Evolutionary conservation across 2,888 invertebrate genomes (phyloP).

Genomic region (Drosophila quinaria): DNA sequence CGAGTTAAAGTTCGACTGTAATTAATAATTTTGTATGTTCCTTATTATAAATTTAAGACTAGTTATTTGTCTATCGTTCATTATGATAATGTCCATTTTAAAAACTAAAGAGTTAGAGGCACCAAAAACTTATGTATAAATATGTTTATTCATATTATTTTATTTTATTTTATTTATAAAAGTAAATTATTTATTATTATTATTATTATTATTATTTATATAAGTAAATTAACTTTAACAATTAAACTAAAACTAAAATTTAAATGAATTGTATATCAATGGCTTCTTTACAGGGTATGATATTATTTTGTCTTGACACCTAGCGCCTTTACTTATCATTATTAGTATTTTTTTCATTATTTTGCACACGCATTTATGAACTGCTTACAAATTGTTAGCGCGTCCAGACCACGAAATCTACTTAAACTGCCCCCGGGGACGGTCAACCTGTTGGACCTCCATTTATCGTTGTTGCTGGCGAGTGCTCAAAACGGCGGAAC

Average conservation of each 20-base stretch:
- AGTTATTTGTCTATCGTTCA: neutral
- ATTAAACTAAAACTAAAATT: no score
- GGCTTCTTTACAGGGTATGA: neutral
- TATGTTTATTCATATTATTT: neutral
- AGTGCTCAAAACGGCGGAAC: slow-evolving; percentile 71
- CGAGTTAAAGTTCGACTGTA: no score
- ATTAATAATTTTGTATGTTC: no score
- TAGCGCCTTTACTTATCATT: slow-evolving; percentile 6
- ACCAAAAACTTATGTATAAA: neutral
- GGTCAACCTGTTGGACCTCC: slow-evolving; percentile 66
- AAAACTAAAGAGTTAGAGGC: neutral
- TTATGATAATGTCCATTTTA: neutral
- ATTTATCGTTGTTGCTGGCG: slow-evolving; percentile 58
- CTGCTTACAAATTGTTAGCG: slow-evolving; percentile 49
- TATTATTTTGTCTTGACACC: no score
- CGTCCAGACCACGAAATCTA: slow-evolving; percentile 37
- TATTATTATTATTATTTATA: neutral
- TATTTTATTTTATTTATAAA: neutral
- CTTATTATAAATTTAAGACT: no score
- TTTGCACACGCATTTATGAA: slow-evolving; percentile 53
- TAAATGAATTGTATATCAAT: neutral
- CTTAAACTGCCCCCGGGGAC: slow-evolving; percentile 36
- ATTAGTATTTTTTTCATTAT: slow-evolving; percentile 12
- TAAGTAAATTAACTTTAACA: no score
- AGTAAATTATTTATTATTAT: neutral